Conservation (phyloP, 2,888 invertebrate genomes). For the Gymnosoma rotundatum region DNA sequence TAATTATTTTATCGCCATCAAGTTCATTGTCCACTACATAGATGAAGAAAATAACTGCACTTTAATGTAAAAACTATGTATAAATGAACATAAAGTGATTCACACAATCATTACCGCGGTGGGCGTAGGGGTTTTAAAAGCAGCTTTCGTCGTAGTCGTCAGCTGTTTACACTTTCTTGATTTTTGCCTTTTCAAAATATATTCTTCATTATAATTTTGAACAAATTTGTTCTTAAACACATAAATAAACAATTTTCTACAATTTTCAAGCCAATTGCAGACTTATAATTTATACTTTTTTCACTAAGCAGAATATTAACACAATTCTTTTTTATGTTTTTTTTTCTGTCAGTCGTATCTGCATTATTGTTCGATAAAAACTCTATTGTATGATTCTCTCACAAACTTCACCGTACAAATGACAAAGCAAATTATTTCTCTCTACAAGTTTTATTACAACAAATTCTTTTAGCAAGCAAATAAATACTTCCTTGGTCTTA, state of each 20-base stretch:
- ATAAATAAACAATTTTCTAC: slow-evolving; percentile 36
- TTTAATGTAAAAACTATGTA: slow-evolving; percentile 49
- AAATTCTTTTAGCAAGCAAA: slow-evolving; percentile 24
- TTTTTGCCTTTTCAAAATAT: slow-evolving; percentile 27
- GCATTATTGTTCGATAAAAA: slow-evolving; percentile 56
- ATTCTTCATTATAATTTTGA: slow-evolving; percentile 25
- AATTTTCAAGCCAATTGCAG: slow-evolving; percentile 27
- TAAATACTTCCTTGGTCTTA: background rate
- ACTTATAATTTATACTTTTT: slow-evolving; percentile 35
- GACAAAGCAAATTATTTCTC: slow-evolving; percentile 67
- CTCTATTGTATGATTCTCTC: slow-evolving; percentile 50
- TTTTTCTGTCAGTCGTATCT: slow-evolving; percentile 56
- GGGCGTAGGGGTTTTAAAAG: slow-evolving; percentile 68
- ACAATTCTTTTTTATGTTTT: slow-evolving; percentile 57
- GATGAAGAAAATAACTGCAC: slow-evolving; percentile 67
- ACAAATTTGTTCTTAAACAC: slow-evolving; percentile 13
- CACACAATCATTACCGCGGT: slow-evolving; percentile 69
- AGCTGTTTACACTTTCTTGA: slow-evolving; percentile 66
- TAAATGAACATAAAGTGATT: slow-evolving; percentile 67
- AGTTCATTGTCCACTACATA: slow-evolving; percentile 69
- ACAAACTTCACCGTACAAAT: slow-evolving; percentile 62
- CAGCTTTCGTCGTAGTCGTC: slow-evolving; percentile 55
- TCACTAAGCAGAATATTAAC: slow-evolving; percentile 52
- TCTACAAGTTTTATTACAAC: slow-evolving; percentile 50
- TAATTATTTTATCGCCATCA: slow-evolving; percentile 60